Evolutionary conservation across 2,113 vertebrate species (phyloP).

Genomic region (zebrafish (Danio rerio)): GRCz12tu NC_133177.1:13698001-13698500

Average conservation of each 20-base stretch:
- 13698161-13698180: no score
- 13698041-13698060: slow-evolving; percentile 90
- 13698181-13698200: no score
- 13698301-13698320: not conserved
- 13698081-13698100: no score
- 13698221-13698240: no score
- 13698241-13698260: not conserved
- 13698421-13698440: slow-evolving; percentile 88
- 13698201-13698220: no score
- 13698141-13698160: no score
- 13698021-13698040: slow-evolving; percentile 92
- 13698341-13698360: not conserved
- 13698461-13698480: slow-evolving; percentile 87
- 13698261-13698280: not conserved
- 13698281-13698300: not conserved
- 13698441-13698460: slow-evolving; percentile 90
- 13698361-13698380: not conserved
- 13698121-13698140: no score
- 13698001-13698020: slow-evolving; percentile 98
- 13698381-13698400: not conserved
- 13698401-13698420: not conserved
- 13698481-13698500: slow-evolving; percentile 92
- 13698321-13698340: not conserved
- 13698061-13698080: not conserved
- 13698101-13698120: no score